Conservation (phyloP, 2,113 vertebrate genomes). For the Sorex fumeus region DNA sequence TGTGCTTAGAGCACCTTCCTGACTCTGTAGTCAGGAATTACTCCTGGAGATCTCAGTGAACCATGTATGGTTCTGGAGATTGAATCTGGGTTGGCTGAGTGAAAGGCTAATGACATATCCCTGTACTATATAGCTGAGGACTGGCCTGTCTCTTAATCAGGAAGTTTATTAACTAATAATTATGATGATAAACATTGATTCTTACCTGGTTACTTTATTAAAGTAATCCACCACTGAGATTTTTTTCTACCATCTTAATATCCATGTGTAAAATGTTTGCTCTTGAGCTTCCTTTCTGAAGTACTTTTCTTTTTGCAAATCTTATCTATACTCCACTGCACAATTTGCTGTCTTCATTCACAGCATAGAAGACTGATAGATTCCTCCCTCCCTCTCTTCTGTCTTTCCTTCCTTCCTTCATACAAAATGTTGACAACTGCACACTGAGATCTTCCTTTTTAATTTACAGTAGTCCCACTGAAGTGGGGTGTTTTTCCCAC, state of each 20-base stretch:
- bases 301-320: not conserved
- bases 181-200: constrained; percentile 72
- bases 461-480: constrained; percentile 41
- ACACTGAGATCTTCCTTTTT: constrained; percentile 41
- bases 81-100: too few species aligned
- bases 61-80: too few species aligned
- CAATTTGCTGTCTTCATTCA: not conserved
- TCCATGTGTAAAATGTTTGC: constrained; percentile 21
- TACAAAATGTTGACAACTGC: constrained; percentile 9
- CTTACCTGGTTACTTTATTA: constrained; percentile 71
- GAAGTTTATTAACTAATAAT: constrained; percentile 74
- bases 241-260: constrained; percentile 45
- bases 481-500: constrained; percentile 12
- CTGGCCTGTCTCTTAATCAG: constrained; percentile 58
- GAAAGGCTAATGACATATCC: too few species aligned
- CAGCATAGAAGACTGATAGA: not conserved
- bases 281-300: constrained; percentile 19
- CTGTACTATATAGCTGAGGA: too few species aligned
- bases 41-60: too few species aligned
- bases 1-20: not conserved
- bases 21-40: not conserved
- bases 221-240: not conserved
- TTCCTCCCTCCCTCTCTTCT: not conserved
- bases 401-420: not conserved
- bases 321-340: not conserved